phyloP scores from a whole-genome alignment of 2,888 invertebrate genomes.

The Nudaria mundana region DNA sequence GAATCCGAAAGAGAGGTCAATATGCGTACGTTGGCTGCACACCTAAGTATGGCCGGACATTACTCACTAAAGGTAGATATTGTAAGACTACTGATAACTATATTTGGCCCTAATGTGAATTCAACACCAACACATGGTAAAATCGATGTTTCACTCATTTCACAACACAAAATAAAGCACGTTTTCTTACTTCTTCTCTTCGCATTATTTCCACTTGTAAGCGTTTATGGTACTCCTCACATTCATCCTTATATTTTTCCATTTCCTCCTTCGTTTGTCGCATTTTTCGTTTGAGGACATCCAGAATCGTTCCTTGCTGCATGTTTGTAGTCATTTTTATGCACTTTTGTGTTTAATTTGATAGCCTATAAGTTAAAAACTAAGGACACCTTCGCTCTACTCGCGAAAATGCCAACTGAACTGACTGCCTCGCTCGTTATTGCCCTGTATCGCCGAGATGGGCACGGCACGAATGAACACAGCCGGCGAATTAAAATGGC shows the following conservation, averaged over 20 bases:
- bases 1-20: slow-evolving; percentile 71
- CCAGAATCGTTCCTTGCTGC: slow-evolving; percentile 96
- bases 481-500: slow-evolving; percentile 80
- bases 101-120: slow-evolving; percentile 44
- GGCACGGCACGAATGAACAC: slow-evolving; percentile 77
- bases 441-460: slow-evolving; percentile 74
- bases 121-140: slow-evolving; percentile 50
- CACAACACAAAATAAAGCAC: slow-evolving; percentile 66
- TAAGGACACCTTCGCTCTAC: slow-evolving; percentile 76
- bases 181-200: slow-evolving; percentile 96
- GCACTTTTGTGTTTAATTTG: slow-evolving; percentile 66
- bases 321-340: slow-evolving; percentile 92
- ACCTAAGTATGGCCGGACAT: slow-evolving; percentile 81
- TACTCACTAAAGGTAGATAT: slow-evolving; percentile 80
- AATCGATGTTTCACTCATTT: slow-evolving; percentile 49
- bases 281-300: slow-evolving; percentile 99
- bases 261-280: slow-evolving; percentile 99
- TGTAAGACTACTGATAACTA: slow-evolving; percentile 67
- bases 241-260: slow-evolving; percentile 98
- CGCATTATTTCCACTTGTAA: slow-evolving; percentile 97
- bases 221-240: slow-evolving; percentile 97
- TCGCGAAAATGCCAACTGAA: slow-evolving; percentile 81
- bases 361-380: slow-evolving; percentile 68
- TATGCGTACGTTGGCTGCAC: slow-evolving; percentile 80
- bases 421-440: slow-evolving; percentile 66